Evolutionary conservation across 2,797 vertebrate species (phyloP).

Genomic region (Chaetodon trifasciatus): DNA sequence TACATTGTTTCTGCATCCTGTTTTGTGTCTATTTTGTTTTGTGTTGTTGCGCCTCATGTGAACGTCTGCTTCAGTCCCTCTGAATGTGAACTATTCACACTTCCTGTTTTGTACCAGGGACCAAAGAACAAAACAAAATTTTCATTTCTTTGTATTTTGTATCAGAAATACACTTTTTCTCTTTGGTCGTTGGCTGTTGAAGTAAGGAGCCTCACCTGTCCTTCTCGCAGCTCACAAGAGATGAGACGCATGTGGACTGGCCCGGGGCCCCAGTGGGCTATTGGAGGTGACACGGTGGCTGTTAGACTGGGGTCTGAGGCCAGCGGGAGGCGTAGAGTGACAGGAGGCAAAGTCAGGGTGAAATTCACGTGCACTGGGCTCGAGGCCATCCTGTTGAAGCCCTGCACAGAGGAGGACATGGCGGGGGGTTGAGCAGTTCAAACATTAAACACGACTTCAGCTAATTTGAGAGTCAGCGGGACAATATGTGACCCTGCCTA

Average conservation of each 20-base stretch:
- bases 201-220: conserved; percentile 77
- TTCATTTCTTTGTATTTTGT: no score
- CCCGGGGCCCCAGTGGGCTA: conserved; percentile 86
- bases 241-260: conserved; percentile 84
- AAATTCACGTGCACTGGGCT: conserved; percentile 82
- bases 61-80: no score
- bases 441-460: background rate
- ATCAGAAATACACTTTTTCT: no score
- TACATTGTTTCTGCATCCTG: no score
- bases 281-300: conserved; percentile 76
- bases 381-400: conserved; percentile 81
- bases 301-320: conserved; percentile 79
- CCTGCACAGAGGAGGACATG: conserved; percentile 62
- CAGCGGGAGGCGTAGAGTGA: conserved; percentile 78
- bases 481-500: conserved; percentile 68
- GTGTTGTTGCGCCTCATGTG: no score
- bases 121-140: no score
- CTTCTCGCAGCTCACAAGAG: conserved; percentile 82
- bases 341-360: conserved; percentile 80
- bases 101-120: no score
- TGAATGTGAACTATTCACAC: no score
- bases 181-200: no score
- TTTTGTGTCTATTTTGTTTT: no score
- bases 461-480: background rate
- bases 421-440: background rate